Conservation (phyloP, 2,888 invertebrate species). For the Torymus auratus region DNA sequence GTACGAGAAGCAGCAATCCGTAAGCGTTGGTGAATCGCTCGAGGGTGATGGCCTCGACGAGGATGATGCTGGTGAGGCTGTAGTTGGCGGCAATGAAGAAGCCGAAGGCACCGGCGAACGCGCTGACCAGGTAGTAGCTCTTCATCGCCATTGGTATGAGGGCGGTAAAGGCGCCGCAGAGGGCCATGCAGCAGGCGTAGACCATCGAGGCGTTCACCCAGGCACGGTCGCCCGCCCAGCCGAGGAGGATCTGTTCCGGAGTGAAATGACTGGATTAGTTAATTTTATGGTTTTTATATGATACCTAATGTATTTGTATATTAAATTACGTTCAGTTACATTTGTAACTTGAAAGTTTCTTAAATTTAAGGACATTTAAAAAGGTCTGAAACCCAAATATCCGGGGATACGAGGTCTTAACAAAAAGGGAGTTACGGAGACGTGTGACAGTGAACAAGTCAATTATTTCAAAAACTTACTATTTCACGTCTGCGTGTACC, state of each 20-base stretch:
- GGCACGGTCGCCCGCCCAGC: slow-evolving; percentile 91
- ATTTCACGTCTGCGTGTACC: no score
- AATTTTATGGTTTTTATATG: no score
- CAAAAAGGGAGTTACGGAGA: no score
- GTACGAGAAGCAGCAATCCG: slow-evolving; percentile 90
- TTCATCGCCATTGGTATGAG: slow-evolving; percentile 82
- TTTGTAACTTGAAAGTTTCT: no score
- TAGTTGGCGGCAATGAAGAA: slow-evolving; percentile 95
- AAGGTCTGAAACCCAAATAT: no score
- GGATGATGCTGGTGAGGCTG: slow-evolving; percentile 91
- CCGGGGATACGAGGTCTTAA: no score
- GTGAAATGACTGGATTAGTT: no score
- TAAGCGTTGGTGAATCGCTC: slow-evolving; percentile 95
- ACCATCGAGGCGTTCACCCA: slow-evolving; percentile 87
- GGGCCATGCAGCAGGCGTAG: slow-evolving; percentile 88
- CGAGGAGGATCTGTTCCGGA: slow-evolving; percentile 83
- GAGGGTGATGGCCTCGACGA: slow-evolving; percentile 92
- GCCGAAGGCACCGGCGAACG: slow-evolving; percentile 88
- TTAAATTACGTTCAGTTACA: no score
- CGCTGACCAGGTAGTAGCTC: slow-evolving; percentile 80
- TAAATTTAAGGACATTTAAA: no score
- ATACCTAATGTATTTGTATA: no score
- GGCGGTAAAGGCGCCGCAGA: slow-evolving; percentile 83
- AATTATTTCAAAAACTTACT: no score
- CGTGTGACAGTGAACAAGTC: no score